A percentile compares a stretch with the other conserved stretches of the same genome.
These are phyloP conservation scores for Drosophila koepferae DNA, from an alignment of 2,888 invertebrate species.

Conservation along the genomic window DNA sequence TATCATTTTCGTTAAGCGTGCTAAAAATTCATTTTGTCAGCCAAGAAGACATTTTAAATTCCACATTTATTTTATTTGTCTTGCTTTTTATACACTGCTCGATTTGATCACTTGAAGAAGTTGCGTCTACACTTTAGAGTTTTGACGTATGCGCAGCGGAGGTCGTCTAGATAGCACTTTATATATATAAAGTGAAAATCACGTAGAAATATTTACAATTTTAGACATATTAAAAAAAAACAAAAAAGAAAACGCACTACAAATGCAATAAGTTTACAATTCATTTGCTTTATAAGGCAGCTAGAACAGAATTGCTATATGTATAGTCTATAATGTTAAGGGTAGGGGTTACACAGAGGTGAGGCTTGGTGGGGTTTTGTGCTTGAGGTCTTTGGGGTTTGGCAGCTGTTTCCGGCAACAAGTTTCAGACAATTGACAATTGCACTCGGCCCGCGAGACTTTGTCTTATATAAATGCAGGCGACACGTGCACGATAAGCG, in stretches of 20 bases:
- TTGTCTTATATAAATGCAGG: constrained; percentile 62
- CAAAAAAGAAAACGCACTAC: constrained; percentile 33
- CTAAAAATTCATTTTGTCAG: constrained; percentile 67
- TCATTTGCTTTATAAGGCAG: constrained; percentile 38
- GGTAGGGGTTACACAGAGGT: not conserved
- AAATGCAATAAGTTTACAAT: constrained; percentile 43
- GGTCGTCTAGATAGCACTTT: constrained; percentile 40
- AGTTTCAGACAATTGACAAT: constrained; percentile 27
- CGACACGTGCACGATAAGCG: constrained; percentile 61
- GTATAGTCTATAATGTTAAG: not conserved
- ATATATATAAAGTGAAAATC: constrained; percentile 4
- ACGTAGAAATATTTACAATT: constrained; percentile 16
- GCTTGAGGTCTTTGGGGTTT: not conserved
- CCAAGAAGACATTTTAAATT: constrained; percentile 43
- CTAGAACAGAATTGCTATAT: not conserved
- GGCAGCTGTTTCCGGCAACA: constrained; percentile 54
- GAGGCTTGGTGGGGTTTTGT: not conserved
- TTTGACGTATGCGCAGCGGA: constrained; percentile 48
- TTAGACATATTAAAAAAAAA: constrained; percentile 27
- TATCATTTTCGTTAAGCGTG: constrained; percentile 68
- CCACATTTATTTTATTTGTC: constrained; percentile 13
- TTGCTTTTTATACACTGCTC: not conserved
- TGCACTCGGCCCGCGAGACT: constrained; percentile 19
- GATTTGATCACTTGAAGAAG: constrained; percentile 27
- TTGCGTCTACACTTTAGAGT: constrained; percentile 20